Base-by-base conservation (phyloP, 2,113 vertebrate species). In the Phylloscopus whistleri region DNA sequence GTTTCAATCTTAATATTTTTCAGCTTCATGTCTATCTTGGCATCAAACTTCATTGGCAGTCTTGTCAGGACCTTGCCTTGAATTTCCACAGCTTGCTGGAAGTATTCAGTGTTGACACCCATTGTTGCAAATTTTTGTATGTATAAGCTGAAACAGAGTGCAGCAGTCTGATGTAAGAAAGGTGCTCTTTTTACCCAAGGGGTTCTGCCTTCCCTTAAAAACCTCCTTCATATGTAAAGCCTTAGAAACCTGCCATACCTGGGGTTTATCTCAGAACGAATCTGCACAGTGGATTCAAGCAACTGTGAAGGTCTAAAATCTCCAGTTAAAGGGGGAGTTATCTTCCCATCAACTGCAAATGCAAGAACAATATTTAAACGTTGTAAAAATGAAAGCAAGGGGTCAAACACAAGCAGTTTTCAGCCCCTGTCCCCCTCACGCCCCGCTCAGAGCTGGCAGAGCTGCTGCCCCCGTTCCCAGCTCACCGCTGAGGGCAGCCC, bases 101-200 rank as follows among this genome's bases (percentile, higher is more conserved):
- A 76, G 16, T 98, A 62, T 33, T 94, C 97, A 2, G 98, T 98
- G 94, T 98, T 99, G 43, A 99, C 37, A 48, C 98, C 98, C 97
- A 98, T 98, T 28, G 97, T 97, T 81, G 97, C 97, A 13, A 98
- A 98, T 13, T 96, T 96, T 52, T 98, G 96, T 30, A 98, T 2
- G 6, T 96, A 94, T 37, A 96, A 26, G 62, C 98, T 99, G 95
- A 51, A 98, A 96, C 5, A 69, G 93, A 93, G 73, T 0, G 7
- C 88, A 83, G 55, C 3, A 2, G 72, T 17, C 55, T 37, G 41
- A 15, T 53, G 35, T 59, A 30, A 94, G 53, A 60, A 84, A 68
- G 28, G 5, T 48, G 20, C 7, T 87, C 7, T 11, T 55, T 62
- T 41, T 15, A 68, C 44, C 31, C 43, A 27, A 0, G 9, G n/a